Conservation (phyloP, 2,888 invertebrate genomes). For the Melinaea menophilus region DNA sequence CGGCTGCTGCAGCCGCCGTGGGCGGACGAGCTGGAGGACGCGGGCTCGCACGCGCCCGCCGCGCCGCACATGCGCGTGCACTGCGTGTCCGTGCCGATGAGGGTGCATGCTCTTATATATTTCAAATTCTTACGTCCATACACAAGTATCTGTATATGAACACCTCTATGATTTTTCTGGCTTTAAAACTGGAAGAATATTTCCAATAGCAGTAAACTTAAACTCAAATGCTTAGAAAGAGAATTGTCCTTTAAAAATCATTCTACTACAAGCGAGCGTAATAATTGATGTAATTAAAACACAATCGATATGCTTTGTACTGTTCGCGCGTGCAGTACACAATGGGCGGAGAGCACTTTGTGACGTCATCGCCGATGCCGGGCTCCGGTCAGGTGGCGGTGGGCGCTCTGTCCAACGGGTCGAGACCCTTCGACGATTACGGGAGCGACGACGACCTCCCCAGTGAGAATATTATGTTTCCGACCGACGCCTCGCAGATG, state of each 20-base stretch:
- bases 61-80: constrained; percentile 55
- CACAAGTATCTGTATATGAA: too few relatives aligned
- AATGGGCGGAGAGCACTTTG: constrained; percentile 68
- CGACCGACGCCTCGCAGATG: constrained; percentile 81
- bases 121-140: too few relatives aligned
- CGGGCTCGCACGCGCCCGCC: constrained; percentile 58
- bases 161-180: too few relatives aligned
- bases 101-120: too few relatives aligned
- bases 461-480: constrained; percentile 90
- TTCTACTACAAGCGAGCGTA: not conserved
- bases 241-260: too few relatives aligned
- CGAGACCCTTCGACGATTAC: constrained; percentile 85
- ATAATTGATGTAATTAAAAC: not conserved
- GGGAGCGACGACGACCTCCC: constrained; percentile 93
- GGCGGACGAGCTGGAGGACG: constrained; percentile 95
- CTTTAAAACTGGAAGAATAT: too few relatives aligned
- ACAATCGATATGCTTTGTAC: not conserved
- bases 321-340: constrained; percentile 29
- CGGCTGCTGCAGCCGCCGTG: constrained; percentile 95
- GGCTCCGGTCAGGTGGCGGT: constrained; percentile 59
- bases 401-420: constrained; percentile 81
- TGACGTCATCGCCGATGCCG: constrained; percentile 70
- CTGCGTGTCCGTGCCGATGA: constrained; percentile 48
- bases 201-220: too few relatives aligned
- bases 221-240: too few relatives aligned